A percentile compares a stretch with the other conserved stretches of the same genome.
phyloP scores from a whole-genome alignment of 2,888 invertebrate species.

The Sesamia inferens region DNA sequence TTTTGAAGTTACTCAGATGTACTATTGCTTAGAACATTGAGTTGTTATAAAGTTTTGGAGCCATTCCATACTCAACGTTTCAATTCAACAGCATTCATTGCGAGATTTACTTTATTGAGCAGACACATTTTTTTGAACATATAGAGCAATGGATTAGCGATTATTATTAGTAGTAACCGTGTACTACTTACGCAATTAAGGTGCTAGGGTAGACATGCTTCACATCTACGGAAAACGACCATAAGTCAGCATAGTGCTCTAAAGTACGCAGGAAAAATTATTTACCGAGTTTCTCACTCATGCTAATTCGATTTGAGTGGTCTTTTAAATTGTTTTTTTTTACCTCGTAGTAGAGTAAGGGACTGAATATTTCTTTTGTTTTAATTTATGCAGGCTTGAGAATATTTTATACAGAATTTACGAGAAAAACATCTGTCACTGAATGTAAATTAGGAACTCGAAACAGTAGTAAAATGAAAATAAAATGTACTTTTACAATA shows the following conservation, averaged over 20 bases:
- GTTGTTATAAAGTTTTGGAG: not conserved
- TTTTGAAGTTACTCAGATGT: not conserved
- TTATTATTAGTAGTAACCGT: too few relatives aligned
- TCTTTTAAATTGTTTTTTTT: not conserved
- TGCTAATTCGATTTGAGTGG: not conserved
- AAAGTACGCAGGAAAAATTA: not conserved
- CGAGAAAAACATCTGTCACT: conserved; percentile 10
- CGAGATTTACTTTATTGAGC: too few relatives aligned
- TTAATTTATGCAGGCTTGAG: not conserved
- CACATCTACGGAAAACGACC: too few relatives aligned
- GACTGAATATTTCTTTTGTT: not conserved
- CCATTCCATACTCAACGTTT: too few relatives aligned
- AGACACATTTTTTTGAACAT: too few relatives aligned
- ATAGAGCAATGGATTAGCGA: too few relatives aligned
- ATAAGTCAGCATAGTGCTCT: too few relatives aligned
- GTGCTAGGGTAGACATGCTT: too few relatives aligned
- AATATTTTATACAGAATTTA: not conserved
- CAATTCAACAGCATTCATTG: too few relatives aligned
- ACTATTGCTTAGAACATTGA: not conserved
- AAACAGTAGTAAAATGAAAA: not conserved
- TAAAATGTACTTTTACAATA: not conserved
- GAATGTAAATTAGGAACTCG: not conserved
- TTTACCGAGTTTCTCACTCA: not conserved
- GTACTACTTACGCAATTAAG: too few relatives aligned
- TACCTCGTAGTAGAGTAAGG: not conserved